A percentile compares a stretch with the other conserved stretches of the same genome.
Conservation (phyloP, 1,140 invertebrate species). For the Rhysida immarginata region DNA sequence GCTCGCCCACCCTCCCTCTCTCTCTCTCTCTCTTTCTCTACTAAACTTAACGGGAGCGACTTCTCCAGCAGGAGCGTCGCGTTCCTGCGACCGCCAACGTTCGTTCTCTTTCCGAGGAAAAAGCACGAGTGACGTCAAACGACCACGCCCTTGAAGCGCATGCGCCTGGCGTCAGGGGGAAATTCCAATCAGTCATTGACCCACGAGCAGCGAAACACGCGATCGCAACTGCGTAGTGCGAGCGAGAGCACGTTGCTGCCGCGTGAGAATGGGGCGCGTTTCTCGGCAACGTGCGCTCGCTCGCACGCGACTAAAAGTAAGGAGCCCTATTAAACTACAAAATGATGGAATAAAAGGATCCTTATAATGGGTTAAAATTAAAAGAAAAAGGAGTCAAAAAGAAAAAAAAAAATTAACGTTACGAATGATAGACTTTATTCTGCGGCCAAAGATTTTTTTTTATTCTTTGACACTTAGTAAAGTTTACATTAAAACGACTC, state of each 20-base stretch:
- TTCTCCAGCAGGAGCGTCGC: too few relatives aligned
- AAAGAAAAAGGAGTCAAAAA: background rate
- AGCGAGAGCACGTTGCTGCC: background rate
- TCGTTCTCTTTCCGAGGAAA: too few relatives aligned
- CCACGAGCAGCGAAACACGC: background rate
- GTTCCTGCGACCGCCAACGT: too few relatives aligned
- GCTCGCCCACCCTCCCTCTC: too few relatives aligned
- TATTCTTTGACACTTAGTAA: too few relatives aligned
- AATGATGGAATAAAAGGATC: background rate
- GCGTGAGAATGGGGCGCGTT: background rate
- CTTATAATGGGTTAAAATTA: background rate
- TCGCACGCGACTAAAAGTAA: background rate
- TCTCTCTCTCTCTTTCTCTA: too few relatives aligned
- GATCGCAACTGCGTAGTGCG: background rate
- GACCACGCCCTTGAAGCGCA: background rate
- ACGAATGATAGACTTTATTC: background rate
- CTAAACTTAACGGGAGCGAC: too few relatives aligned
- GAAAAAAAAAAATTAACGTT: background rate
- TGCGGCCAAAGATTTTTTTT: background rate
- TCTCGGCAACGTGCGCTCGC: background rate
- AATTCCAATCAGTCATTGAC: constrained; percentile 8
- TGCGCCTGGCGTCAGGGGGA: background rate
- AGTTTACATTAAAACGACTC: too few relatives aligned
- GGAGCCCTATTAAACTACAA: background rate
- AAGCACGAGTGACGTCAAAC: constrained; percentile 6